phyloP scores from a whole-genome alignment of 2,888 invertebrate species.

The Schizotus pectinicornis region DNA sequence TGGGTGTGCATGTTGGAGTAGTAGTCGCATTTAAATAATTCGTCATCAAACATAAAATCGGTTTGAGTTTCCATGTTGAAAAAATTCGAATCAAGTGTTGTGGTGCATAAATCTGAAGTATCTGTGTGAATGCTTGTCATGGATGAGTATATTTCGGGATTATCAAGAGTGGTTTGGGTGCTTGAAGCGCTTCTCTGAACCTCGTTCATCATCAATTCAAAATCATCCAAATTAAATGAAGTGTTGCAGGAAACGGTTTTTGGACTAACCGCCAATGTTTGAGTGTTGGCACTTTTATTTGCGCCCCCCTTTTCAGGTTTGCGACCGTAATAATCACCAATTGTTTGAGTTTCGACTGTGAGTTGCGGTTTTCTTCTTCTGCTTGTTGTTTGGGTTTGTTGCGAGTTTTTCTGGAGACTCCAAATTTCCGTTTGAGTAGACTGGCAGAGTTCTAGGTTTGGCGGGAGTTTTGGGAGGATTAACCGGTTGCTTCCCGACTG shows the following conservation, averaged over 20 bases:
- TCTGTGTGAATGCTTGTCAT: conserved; percentile 46
- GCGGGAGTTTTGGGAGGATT: conserved; percentile 14
- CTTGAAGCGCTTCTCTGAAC: conserved; percentile 46
- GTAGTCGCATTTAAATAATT: conserved; percentile 51
- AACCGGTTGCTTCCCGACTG: conserved; percentile 8
- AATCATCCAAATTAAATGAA: conserved; percentile 45
- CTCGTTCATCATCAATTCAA: conserved; percentile 31
- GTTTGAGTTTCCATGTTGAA: conserved; percentile 68
- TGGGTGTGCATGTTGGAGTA: conserved; percentile 55
- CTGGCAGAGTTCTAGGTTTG: conserved; percentile 13
- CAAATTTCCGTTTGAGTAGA: conserved; percentile 33
- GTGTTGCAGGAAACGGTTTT: conserved; percentile 52
- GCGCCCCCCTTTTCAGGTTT: conserved; percentile 23
- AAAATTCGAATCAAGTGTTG: conserved; percentile 47
- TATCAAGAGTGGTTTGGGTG: conserved; percentile 47
- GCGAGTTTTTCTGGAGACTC: conserved; percentile 36
- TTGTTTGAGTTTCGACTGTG: conserved; percentile 58
- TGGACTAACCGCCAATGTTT: conserved; percentile 43
- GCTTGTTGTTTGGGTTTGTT: conserved; percentile 52
- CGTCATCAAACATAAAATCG: conserved; percentile 56
- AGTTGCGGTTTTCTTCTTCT: conserved; percentile 29
- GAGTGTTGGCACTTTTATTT: conserved; percentile 41
- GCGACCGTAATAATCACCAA: conserved; percentile 43
- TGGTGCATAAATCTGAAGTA: conserved; percentile 45
- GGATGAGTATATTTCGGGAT: conserved; percentile 32